phyloP scores from a whole-genome alignment of 2,797 vertebrate genomes.

The Octomys mimax region DNA sequence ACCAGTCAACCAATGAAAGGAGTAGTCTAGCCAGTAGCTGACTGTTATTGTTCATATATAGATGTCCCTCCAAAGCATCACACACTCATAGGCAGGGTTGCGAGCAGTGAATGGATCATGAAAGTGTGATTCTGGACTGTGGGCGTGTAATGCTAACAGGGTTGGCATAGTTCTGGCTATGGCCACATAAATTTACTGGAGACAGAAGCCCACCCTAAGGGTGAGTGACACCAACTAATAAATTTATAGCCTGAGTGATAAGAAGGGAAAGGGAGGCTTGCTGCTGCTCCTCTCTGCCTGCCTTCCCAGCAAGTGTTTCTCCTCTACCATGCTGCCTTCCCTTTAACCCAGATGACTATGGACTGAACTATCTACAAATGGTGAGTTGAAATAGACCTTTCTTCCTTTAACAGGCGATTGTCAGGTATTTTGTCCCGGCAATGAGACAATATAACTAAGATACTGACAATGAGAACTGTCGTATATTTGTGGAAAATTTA shows the following conservation, averaged over 20 bases:
- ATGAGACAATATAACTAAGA: not conserved
- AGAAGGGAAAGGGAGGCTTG: not conserved
- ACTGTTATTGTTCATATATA: not conserved
- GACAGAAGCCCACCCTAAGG: not conserved
- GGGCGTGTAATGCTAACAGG: not conserved
- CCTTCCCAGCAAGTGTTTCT: not conserved
- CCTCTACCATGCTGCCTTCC: not conserved
- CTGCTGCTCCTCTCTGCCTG: not conserved
- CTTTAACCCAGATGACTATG: not conserved
- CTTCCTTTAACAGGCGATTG: not conserved
- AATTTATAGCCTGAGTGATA: not conserved
- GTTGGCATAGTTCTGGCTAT: not conserved
- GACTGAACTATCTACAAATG: not conserved
- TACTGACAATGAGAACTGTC: not conserved
- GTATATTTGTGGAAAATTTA: not conserved
- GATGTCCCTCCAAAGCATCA: not conserved
- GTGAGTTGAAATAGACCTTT: not conserved
- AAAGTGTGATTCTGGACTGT: not conserved
- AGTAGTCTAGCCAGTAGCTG: not conserved
- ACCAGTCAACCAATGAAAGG: not conserved
- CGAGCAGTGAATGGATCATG: not conserved
- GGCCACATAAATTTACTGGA: not conserved
- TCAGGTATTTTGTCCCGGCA: not conserved
- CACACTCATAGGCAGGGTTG: not conserved
- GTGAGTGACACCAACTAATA: not conserved